Conservation (phyloP, 2,113 vertebrate genomes). For the Ictidomys tridecemlineatus region DNA sequence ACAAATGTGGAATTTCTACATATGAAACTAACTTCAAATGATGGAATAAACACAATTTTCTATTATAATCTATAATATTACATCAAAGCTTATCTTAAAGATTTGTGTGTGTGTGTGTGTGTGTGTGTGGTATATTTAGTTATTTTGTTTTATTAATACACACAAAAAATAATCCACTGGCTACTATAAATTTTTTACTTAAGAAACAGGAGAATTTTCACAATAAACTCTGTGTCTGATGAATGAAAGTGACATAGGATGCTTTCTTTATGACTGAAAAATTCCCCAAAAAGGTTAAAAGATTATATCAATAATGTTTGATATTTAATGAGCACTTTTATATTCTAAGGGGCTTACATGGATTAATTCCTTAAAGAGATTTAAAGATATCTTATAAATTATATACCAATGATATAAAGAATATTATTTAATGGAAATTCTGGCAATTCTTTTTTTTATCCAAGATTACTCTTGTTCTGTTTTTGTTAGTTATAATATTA, state of each 20-base stretch:
- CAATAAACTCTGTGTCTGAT: constrained; percentile 54
- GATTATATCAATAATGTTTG: not conserved
- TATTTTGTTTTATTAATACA: constrained; percentile 82
- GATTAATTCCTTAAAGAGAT: constrained; percentile 24
- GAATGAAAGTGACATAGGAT: constrained; percentile 74
- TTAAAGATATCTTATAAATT: constrained; percentile 65
- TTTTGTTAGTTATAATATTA: not conserved
- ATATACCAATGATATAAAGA: constrained; percentile 45
- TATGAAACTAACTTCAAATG: constrained; percentile 28
- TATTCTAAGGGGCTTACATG: constrained; percentile 11
- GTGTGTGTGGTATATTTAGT: not conserved
- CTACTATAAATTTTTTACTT: constrained; percentile 77
- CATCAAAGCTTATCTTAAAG: constrained; percentile 39
- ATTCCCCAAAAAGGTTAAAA: constrained; percentile 67
- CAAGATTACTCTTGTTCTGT: not conserved
- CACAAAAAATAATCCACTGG: constrained; percentile 65
- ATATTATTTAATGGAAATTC: constrained; percentile 55
- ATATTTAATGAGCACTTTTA: constrained; percentile 46
- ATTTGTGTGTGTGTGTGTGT: not conserved
- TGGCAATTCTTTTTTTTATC: constrained; percentile 18
- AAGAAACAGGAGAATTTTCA: constrained; percentile 77
- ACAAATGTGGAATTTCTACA: not conserved
- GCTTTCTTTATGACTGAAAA: constrained; percentile 67
- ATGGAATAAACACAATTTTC: constrained; percentile 51
- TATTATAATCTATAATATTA: constrained; percentile 56